These are phyloP conservation scores for Sebastes glaucus DNA, from an alignment of 2,797 vertebrate species.

Conservation along the genomic window DNA sequence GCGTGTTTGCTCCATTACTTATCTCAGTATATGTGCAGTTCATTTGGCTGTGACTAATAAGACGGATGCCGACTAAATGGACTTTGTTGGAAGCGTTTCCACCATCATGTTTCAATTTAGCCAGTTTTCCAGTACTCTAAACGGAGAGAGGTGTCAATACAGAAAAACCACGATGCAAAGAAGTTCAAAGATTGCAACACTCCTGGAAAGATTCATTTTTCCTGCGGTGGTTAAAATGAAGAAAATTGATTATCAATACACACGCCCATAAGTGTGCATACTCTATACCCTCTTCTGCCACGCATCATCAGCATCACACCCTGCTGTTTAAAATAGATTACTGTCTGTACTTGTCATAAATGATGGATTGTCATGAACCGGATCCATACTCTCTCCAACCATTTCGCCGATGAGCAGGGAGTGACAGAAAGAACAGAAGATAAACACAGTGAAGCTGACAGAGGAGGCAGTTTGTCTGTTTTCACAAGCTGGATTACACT, in stretches of 20 bases:
- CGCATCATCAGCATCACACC: slow-evolving; percentile 73
- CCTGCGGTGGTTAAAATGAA: slow-evolving; percentile 61
- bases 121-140: slow-evolving; percentile 5
- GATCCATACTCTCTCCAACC: slow-evolving; percentile 70
- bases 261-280: slow-evolving; percentile 50
- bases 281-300: slow-evolving; percentile 61
- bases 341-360: slow-evolving; percentile 70
- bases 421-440: slow-evolving; percentile 68
- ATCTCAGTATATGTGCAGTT: slow-evolving; percentile 3
- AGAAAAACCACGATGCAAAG: slow-evolving; percentile 26
- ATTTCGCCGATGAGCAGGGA: slow-evolving; percentile 44
- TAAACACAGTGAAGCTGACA: slow-evolving; percentile 62
- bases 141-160: slow-evolving; percentile 16
- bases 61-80: slow-evolving; percentile 36
- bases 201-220: slow-evolving; percentile 27
- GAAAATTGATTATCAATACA: slow-evolving; percentile 76
- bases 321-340: slow-evolving; percentile 76
- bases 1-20: slow-evolving; percentile 26
- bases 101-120: slow-evolving; percentile 47
- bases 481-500: slow-evolving; percentile 16
- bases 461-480: slow-evolving; percentile 34
- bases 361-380: slow-evolving; percentile 76
- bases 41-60: slow-evolving; percentile 27
- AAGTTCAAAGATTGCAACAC: slow-evolving; percentile 16
- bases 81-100: slow-evolving; percentile 27